Conservation (phyloP, 2,113 vertebrate species). For the Zapornia atra region DNA sequence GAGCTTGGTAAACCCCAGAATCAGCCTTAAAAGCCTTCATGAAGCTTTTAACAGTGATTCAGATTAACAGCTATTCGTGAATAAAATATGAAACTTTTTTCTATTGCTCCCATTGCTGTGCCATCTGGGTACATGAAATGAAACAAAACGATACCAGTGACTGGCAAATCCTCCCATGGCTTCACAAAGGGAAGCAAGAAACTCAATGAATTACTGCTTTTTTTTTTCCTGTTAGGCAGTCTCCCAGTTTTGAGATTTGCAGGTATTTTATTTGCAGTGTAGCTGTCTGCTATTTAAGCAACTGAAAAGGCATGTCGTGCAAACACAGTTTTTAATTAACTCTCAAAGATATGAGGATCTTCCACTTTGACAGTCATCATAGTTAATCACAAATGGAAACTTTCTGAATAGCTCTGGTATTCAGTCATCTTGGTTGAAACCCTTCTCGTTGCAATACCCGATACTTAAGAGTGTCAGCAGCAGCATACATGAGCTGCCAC, state of each 20-base stretch:
- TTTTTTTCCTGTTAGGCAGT: background rate
- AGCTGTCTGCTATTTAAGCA: background rate
- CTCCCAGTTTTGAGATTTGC: background rate
- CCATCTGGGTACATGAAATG: background rate
- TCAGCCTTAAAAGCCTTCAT: background rate
- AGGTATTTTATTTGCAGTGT: background rate
- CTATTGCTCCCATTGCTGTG: background rate
- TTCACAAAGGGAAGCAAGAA: background rate
- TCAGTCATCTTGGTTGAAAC: background rate
- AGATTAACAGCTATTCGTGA: background rate
- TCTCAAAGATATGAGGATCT: background rate
- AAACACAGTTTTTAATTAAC: background rate
- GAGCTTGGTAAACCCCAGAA: background rate
- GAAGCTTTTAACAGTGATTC: background rate
- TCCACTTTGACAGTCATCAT: background rate
- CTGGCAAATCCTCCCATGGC: background rate
- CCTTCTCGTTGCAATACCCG: fast-evolving
- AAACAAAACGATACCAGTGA: background rate
- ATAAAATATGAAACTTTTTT: background rate
- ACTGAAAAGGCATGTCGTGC: background rate
- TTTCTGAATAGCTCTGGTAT: background rate
- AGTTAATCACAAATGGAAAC: background rate
- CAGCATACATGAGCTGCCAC: background rate
- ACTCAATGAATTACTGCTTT: background rate
- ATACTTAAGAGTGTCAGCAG: background rate